phyloP scores from a whole-genome alignment of 1,140 invertebrate genomes.

The Thalassaphorura encarpata region DNA sequence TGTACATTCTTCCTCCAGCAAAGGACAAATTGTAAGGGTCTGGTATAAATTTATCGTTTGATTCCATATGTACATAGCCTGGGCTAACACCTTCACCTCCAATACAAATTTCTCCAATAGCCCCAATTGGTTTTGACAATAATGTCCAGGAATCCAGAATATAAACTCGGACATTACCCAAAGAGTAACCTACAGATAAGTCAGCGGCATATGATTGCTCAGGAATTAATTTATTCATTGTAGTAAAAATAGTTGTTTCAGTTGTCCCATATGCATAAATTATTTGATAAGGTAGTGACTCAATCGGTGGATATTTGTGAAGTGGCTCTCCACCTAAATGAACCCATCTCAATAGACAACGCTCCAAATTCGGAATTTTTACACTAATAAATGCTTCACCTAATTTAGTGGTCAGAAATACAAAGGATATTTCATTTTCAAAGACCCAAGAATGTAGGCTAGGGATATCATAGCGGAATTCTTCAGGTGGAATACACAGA shows the following conservation, averaged over 20 bases:
- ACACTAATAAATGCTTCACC: background rate
- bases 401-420: background rate
- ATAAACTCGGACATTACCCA: background rate
- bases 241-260: background rate
- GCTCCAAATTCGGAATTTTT: background rate
- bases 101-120: background rate
- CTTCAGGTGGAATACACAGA: background rate
- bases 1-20: background rate
- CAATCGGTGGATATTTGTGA: background rate
- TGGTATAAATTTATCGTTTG: background rate
- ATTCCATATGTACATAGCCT: background rate
- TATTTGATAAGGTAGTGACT: background rate
- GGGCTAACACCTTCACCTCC: background rate
- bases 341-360: background rate
- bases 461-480: background rate
- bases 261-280: background rate
- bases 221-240: background rate
- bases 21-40: background rate
- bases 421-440: background rate
- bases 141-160: background rate
- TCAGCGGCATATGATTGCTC: background rate
- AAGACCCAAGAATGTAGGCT: background rate
- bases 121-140: background rate
- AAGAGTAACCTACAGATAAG: background rate
- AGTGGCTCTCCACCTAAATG: background rate